These are phyloP conservation scores for Bettongia penicillata DNA, from an alignment of 2,113 vertebrate genomes.

Conservation along the genomic window DNA sequence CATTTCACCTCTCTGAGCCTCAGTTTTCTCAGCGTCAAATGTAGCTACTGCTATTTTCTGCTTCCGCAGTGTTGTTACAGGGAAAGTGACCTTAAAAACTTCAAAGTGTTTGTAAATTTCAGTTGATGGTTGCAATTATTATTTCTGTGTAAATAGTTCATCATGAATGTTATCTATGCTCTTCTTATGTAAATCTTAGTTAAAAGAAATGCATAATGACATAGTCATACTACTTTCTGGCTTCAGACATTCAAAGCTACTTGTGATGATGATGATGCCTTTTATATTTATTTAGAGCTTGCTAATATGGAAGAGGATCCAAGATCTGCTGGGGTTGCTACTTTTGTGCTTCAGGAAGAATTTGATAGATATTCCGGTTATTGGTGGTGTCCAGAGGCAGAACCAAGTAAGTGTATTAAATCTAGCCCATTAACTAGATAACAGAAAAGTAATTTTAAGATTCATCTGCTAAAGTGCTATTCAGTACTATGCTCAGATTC, in stretches of 20 bases:
- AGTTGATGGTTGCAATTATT: neutral
- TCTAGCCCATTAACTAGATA: neutral
- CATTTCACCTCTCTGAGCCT: neutral
- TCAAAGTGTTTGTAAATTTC: neutral
- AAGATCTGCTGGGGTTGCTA: constrained; percentile 87
- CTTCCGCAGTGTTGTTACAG: neutral
- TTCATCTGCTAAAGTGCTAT: neutral
- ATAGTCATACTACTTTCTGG: constrained; percentile 45
- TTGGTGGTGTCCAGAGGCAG: constrained; percentile 88
- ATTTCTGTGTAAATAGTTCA: neutral
- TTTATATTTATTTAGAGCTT: constrained; percentile 80
- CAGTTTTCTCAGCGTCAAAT: neutral
- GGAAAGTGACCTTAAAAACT: neutral
- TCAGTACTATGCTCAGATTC: constrained; percentile 19
- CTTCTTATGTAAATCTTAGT: neutral
- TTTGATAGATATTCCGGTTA: constrained; percentile 90
- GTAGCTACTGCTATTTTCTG: neutral
- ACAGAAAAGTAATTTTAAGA: neutral
- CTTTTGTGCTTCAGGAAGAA: constrained; percentile 90
- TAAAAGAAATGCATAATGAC: constrained; percentile 19
- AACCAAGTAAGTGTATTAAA: constrained; percentile 82
- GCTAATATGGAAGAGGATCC: constrained; percentile 88
- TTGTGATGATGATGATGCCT: constrained; percentile 49
- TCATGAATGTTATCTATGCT: neutral
- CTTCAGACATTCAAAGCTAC: constrained; percentile 2